phyloP scores from a whole-genome alignment of 1,140 invertebrate genomes.

The Zaprionus nigranus region DNA sequence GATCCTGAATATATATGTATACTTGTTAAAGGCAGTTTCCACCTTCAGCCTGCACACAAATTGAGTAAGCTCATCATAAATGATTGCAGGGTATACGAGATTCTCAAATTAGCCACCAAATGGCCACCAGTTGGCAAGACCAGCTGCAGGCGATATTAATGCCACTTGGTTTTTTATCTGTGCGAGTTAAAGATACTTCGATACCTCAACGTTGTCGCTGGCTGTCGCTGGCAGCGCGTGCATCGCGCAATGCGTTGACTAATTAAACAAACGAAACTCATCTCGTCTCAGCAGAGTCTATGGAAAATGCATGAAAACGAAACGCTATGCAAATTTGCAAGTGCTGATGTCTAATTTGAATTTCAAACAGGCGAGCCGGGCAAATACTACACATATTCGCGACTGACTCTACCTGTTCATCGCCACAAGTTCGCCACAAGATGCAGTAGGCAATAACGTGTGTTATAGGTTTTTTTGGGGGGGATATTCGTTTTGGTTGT shows the following conservation, averaged over 20 bases:
- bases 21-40: no score
- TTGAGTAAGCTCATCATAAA: no score
- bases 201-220: background rate
- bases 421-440: background rate
- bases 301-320: constrained; percentile 60
- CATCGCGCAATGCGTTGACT: constrained; percentile 45
- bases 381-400: constrained; percentile 19
- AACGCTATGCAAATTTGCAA: constrained; percentile 75
- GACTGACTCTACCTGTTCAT: background rate
- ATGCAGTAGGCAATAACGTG: background rate
- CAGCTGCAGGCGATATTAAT: constrained; percentile 44
- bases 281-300: constrained; percentile 48
- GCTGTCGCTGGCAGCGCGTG: background rate
- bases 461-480: background rate
- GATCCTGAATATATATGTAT: background rate
- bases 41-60: no score
- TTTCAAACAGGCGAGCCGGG: constrained; percentile 67
- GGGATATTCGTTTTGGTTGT: no score
- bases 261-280: constrained; percentile 65
- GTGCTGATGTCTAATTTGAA: constrained; percentile 80
- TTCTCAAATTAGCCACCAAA: constrained; percentile 2
- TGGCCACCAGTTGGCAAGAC: constrained; percentile 9
- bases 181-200: constrained; percentile 26
- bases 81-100: background rate
- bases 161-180: constrained; percentile 37